phyloP scores from a whole-genome alignment of 2,888 invertebrate species.

The Synergus laeviventris region DNA sequence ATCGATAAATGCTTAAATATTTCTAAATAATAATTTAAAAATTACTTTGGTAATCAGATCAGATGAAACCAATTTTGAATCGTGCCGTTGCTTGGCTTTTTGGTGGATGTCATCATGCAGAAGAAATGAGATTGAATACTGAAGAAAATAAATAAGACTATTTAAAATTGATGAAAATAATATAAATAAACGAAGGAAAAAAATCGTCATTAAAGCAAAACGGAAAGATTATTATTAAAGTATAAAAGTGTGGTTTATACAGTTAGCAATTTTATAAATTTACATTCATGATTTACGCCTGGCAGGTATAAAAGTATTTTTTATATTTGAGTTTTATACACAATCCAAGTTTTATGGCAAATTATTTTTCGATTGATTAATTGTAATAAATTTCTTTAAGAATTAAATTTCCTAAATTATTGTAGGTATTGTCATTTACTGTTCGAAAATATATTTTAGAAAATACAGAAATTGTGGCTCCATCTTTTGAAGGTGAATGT shows the following conservation, averaged over 20 bases:
- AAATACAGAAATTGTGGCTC: slow-evolving; percentile 53
- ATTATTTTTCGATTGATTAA: too few relatives aligned
- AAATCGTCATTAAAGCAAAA: background rate
- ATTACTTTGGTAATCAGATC: slow-evolving; percentile 54
- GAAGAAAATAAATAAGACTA: background rate
- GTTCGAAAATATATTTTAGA: background rate
- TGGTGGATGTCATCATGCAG: slow-evolving; percentile 60
- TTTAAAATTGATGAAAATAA: background rate
- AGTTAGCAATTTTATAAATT: background rate
- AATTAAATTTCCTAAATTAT: background rate
- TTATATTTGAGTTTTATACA: too few relatives aligned
- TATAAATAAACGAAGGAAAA: background rate
- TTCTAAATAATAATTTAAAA: background rate
- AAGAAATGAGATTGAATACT: background rate
- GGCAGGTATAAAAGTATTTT: background rate
- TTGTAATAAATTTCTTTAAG: background rate
- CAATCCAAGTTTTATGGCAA: too few relatives aligned
- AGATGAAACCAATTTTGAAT: slow-evolving; percentile 57
- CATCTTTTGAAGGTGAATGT: slow-evolving; percentile 40
- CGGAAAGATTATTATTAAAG: background rate
- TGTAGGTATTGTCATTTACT: background rate
- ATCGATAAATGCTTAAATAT: background rate
- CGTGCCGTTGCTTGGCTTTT: slow-evolving; percentile 63
- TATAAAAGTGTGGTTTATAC: background rate
- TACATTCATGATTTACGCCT: background rate